A percentile compares a stretch with the other conserved stretches of the same genome.
phyloP scores from a whole-genome alignment of 2,113 vertebrate genomes.

The Hiodon tergisus region DNA sequence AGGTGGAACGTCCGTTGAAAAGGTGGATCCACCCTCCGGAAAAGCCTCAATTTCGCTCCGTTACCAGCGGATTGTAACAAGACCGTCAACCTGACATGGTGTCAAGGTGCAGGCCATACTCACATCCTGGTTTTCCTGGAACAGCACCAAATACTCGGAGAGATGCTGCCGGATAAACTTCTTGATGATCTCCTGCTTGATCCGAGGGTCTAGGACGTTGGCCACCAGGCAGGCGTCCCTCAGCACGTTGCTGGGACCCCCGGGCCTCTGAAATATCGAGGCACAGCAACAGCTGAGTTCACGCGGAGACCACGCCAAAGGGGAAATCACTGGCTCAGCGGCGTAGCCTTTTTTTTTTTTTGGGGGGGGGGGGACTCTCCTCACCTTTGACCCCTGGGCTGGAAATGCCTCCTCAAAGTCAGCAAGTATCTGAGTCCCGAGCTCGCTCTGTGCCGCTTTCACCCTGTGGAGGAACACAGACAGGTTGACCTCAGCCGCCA shows the following conservation, averaged over 20 bases:
- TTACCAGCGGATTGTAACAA: not conserved
- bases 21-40: not conserved
- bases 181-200: conserved; percentile 98
- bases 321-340: too few relatives aligned
- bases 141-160: conserved; percentile 91
- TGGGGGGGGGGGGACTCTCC: not conserved
- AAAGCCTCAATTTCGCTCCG: not conserved
- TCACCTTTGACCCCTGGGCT: conserved; percentile 90
- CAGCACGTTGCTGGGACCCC: conserved; percentile 90
- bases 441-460: conserved; percentile 88
- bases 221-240: conserved; percentile 91
- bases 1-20: not conserved
- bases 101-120: conserved; percentile 42
- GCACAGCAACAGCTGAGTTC: not conserved
- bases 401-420: conserved; percentile 97
- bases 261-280: conserved; percentile 68
- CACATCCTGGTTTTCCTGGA: conserved; percentile 98
- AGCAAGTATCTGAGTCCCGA: conserved; percentile 94
- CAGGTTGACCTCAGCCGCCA: not conserved
- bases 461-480: conserved; percentile 65
- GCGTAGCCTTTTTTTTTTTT: not conserved
- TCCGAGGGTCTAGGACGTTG: conserved; percentile 89
- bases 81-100: not conserved
- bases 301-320: too few relatives aligned
- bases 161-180: conserved; percentile 97